Conservation (phyloP, 2,888 invertebrate genomes). For the Pyrrhia umbra region DNA sequence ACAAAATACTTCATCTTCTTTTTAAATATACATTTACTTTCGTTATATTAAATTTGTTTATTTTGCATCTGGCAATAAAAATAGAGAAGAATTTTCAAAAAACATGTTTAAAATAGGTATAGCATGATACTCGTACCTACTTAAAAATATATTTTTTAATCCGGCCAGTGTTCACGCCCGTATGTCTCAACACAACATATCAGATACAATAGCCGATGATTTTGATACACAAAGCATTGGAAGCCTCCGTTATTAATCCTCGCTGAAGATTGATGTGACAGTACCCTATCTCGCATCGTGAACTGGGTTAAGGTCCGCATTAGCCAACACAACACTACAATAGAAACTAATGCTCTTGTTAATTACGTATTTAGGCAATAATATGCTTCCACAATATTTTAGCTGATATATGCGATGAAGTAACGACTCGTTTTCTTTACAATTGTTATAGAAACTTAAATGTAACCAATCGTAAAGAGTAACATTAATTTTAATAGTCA, state of each 20-base stretch:
- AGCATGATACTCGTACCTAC: no score
- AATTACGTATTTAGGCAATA: conserved; percentile 65
- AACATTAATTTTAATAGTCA: conserved; percentile 17
- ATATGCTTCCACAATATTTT: conserved; percentile 33
- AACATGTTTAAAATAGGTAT: neutral
- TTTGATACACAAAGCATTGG: conserved; percentile 79
- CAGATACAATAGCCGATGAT: conserved; percentile 83
- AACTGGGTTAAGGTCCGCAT: conserved; percentile 79
- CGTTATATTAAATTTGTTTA: no score
- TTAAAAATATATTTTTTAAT: no score
- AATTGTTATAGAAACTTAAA: neutral
- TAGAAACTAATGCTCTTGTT: conserved; percentile 66
- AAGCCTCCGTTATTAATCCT: conserved; percentile 80
- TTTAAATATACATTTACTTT: no score
- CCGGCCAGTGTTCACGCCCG: conserved; percentile 31
- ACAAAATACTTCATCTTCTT: no score
- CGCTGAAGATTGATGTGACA: conserved; percentile 85
- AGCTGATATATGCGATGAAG: conserved; percentile 33
- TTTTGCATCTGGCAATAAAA: no score
- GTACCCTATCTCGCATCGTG: conserved; percentile 67
- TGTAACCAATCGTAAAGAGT: no score
- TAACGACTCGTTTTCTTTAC: conserved; percentile 24
- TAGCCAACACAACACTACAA: conserved; percentile 69
- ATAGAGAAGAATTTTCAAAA: no score
- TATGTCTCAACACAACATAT: conserved; percentile 73